Conservation (phyloP, 1,140 invertebrate species). For the Bombus consobrinus region DNA sequence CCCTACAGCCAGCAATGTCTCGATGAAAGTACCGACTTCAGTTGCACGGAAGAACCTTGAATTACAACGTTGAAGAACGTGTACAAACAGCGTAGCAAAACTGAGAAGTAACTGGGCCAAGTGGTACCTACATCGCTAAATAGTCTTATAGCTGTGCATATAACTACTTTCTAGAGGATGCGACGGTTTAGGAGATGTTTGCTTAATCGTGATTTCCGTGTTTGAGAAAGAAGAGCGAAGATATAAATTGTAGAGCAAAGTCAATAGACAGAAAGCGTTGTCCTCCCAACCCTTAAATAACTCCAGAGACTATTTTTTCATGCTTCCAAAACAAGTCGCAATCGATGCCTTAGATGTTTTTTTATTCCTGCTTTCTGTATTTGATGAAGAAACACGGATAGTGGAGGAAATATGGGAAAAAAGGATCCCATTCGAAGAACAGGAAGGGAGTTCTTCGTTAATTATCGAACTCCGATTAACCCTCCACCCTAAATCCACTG, state of each 20-base stretch:
- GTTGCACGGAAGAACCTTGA: background rate
- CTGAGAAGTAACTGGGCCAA: slow-evolving; percentile 8
- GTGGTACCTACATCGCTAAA: background rate
- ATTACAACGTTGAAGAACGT: background rate
- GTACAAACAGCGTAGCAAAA: slow-evolving; percentile 13
- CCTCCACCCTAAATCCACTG: background rate
- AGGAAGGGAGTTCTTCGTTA: background rate
- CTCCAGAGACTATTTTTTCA: too few species aligned
- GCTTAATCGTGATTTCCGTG: background rate
- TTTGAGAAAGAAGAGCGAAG: background rate
- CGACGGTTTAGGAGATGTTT: background rate
- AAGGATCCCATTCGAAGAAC: background rate
- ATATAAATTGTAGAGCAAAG: background rate
- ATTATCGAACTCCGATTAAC: background rate
- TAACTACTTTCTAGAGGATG: background rate
- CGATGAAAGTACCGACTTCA: background rate
- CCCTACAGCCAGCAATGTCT: background rate
- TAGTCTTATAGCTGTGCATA: background rate
- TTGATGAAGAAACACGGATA: background rate
- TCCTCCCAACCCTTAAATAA: background rate
- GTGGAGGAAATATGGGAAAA: background rate
- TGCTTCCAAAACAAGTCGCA: background rate
- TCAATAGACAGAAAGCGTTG: background rate
- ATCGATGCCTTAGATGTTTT: background rate
- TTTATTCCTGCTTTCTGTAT: background rate